Base-by-base conservation (phyloP, 30 jellyfish, hydroid and myxozoan genomes). In the Turritopsis rubra region DNA sequence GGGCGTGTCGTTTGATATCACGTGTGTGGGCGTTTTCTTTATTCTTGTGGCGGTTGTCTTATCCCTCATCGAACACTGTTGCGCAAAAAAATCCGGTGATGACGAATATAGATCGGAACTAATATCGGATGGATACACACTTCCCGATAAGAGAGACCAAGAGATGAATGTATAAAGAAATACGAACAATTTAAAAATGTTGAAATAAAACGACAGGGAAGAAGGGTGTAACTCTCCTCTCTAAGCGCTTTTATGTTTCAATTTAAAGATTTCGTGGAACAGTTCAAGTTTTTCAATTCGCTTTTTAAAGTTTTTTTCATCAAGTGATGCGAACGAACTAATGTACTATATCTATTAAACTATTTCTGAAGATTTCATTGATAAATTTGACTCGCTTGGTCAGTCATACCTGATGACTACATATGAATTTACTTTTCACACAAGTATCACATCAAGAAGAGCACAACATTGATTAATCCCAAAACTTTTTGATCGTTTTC, bases 41-140 rank as follows among this genome's bases (percentile, higher is more conserved):
- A 26, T 77, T 20, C 22, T 77, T 7, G 24, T 77, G 3, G 85
- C 73, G 21, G 66, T 77, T 29, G 21, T 77, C 18, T 30, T 77
- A 24, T 77, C 73, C 24, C 30, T 26, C 66, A 52, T 77, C 30
- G 85, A 77, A 66, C 71, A 29, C 72, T 77, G 85, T 77, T 77
- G 77, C 30, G 77, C 77, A 9, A 68, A 27, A 68, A 68, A 27
- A 68, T 68, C 77, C 77, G 77, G 77, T 27, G 77, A 68, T 27
- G 77, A 68, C n/a, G 77, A 68, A 27, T 68, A 68, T 68, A 68
- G 30, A 68, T 68, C 77, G 31, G 31, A 27, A 68, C 77, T 68
- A 23, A 68, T 68, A n/a, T 23, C 77, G 31, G 77, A 68, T n/a
- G 77, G 77, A 7, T 68, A 68, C 30, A n/a, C 77, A 23, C 19